Percentiles rank a stretch among this genome's conserved stretches.
Conservation (phyloP, 2,797 vertebrate species). For the Anabas testudineus region DNA sequence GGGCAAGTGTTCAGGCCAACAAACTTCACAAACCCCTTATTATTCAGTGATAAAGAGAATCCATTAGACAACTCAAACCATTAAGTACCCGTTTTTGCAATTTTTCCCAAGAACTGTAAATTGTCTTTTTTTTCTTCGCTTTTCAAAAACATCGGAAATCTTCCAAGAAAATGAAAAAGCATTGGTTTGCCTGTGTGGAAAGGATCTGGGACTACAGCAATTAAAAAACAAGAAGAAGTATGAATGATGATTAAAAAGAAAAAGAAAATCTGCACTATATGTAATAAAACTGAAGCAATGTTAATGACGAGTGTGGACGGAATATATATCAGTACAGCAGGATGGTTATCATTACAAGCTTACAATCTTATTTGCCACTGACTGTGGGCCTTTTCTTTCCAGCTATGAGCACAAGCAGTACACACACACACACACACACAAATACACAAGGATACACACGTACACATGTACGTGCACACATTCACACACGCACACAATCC, state of each 20-base stretch:
- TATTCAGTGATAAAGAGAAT: constrained; percentile 30
- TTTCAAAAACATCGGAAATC: constrained; percentile 4
- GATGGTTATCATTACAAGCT: constrained; percentile 58
- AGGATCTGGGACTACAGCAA: neutral
- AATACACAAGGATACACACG: constrained; percentile 4
- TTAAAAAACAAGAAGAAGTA: constrained; percentile 1
- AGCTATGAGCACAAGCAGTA: constrained; percentile 53
- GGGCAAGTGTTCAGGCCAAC: constrained; percentile 38
- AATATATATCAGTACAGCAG: constrained; percentile 41
- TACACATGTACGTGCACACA: neutral
- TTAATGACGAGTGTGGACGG: constrained; percentile 35
- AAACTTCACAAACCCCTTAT: constrained; percentile 33
- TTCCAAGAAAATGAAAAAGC: constrained; percentile 5
- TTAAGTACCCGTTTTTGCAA: constrained; percentile 14
- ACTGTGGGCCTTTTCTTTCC: constrained; percentile 58
- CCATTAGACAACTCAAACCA: constrained; percentile 19
- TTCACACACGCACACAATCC: constrained; percentile 31
- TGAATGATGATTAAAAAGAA: constrained; percentile 13
- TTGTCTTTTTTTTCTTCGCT: neutral
- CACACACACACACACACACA: constrained; percentile 10
- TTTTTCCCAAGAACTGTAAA: constrained; percentile 19
- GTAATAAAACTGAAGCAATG: constrained; percentile 32
- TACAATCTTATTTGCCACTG: constrained; percentile 47
- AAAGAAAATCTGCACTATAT: neutral
- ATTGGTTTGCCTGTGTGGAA: constrained; percentile 10